Evolutionary conservation across 2,797 vertebrate genomes (phyloP).

Genomic region (Coregonus sp.): DNA sequence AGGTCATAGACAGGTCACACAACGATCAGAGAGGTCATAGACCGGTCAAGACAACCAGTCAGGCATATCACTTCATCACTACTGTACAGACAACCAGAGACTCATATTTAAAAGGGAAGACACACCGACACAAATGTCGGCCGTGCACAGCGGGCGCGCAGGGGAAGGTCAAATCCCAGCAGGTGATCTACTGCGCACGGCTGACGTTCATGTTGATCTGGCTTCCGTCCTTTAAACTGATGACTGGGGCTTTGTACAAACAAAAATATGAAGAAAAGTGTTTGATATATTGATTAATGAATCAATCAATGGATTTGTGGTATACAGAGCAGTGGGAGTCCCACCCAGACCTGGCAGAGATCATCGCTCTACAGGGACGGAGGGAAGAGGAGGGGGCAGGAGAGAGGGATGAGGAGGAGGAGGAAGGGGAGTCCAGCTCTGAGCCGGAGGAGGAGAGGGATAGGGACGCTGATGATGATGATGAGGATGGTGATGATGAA

Average conservation of each 20-base stretch:
- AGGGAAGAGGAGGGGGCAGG: conserved; percentile 57
- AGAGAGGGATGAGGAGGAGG: conserved; percentile 63
- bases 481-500: conserved; percentile 79
- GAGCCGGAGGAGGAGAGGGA: conserved; percentile 87
- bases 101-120: too few species aligned
- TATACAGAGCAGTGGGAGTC: conserved; percentile 83
- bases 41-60: too few species aligned
- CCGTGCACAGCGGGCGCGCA: too few species aligned
- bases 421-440: conserved; percentile 83
- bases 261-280: not conserved
- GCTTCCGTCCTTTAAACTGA: not conserved
- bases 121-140: too few species aligned
- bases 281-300: not conserved
- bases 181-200: too few species aligned
- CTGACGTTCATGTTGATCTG: not conserved
- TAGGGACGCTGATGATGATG: conserved; percentile 81
- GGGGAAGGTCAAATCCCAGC: too few species aligned
- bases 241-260: not conserved
- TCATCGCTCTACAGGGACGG: conserved; percentile 79
- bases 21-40: too few species aligned
- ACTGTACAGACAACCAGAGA: too few species aligned
- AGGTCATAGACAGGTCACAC: not conserved
- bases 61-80: too few species aligned
- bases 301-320: not conserved
- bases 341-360: conserved; percentile 81